phyloP scores from a whole-genome alignment of 2,797 vertebrate species.

The Tokudaia muenninki region DNA sequence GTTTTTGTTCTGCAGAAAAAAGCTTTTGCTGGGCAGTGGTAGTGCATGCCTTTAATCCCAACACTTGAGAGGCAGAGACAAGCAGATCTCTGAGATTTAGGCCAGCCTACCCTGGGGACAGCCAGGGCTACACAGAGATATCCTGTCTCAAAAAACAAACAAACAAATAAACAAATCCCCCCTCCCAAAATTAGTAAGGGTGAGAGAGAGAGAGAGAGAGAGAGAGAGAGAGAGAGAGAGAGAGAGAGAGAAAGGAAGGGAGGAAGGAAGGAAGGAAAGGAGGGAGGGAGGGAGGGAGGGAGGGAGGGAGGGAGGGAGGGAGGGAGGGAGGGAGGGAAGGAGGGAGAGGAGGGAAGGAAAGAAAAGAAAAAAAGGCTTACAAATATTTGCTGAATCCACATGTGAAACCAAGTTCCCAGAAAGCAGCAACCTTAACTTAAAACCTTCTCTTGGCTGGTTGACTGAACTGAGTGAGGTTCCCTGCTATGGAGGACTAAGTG shows the following conservation, averaged over 20 bases:
- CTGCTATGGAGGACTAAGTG: neutral
- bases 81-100: neutral
- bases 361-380: no score
- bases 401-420: neutral
- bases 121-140: neutral
- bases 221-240: no score
- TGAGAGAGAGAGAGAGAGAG: no score
- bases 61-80: neutral
- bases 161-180: neutral
- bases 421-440: neutral
- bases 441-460: neutral
- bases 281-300: no score
- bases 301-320: no score
- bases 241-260: neutral
- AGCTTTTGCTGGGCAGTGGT: no score
- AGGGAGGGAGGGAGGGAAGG: fast-evolving
- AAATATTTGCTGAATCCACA: neutral
- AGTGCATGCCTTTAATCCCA: neutral
- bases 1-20: neutral
- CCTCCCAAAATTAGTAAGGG: no score
- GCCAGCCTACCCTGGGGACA: neutral
- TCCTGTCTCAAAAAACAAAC: neutral
- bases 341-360: fast-evolving
- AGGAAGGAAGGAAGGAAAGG: neutral
- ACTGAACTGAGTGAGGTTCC: neutral